These are phyloP conservation scores for Procambarus clarkii DNA, from an alignment of 1,140 invertebrate genomes.

Conservation along the genomic window DNA sequence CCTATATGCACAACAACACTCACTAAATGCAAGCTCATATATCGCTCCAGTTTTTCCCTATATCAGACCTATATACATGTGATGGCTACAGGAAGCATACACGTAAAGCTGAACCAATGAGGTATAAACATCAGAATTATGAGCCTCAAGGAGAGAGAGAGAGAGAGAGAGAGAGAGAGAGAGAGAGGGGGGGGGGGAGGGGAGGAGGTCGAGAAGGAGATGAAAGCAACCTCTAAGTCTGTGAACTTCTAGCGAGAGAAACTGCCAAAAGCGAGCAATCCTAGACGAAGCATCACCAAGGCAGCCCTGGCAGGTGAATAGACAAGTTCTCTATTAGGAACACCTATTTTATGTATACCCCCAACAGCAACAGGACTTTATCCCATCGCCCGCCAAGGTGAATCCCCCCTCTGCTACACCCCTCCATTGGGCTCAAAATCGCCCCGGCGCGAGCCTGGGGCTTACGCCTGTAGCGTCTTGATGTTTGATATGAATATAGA, in stretches of 20 bases:
- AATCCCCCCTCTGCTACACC: neutral
- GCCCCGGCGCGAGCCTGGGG: neutral
- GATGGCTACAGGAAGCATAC: no score
- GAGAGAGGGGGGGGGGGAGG: neutral
- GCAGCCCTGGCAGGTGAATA: constrained; percentile 39
- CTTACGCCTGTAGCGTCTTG: constrained; percentile 25
- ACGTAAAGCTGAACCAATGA: no score
- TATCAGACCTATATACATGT: no score
- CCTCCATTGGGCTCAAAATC: constrained; percentile 9
- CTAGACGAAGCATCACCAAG: constrained; percentile 34
- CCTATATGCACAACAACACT: no score
- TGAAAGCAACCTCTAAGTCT: no score
- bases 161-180: neutral
- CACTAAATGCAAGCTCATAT: no score
- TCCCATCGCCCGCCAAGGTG: no score
- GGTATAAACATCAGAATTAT: no score
- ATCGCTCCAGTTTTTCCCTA: no score
- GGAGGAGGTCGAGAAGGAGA: constrained; percentile 2
- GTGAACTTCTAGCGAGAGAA: neutral
- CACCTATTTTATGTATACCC: constrained; percentile 68
- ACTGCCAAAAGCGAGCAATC: constrained; percentile 55
- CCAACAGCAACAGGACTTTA: neutral
- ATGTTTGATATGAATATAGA: constrained; percentile 72
- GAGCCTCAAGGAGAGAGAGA: no score
- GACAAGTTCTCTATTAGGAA: constrained; percentile 65